Percentiles rank a stretch among this genome's conserved stretches.
Conservation (phyloP, 2,113 vertebrate genomes). For the Origma solitaria region DNA sequence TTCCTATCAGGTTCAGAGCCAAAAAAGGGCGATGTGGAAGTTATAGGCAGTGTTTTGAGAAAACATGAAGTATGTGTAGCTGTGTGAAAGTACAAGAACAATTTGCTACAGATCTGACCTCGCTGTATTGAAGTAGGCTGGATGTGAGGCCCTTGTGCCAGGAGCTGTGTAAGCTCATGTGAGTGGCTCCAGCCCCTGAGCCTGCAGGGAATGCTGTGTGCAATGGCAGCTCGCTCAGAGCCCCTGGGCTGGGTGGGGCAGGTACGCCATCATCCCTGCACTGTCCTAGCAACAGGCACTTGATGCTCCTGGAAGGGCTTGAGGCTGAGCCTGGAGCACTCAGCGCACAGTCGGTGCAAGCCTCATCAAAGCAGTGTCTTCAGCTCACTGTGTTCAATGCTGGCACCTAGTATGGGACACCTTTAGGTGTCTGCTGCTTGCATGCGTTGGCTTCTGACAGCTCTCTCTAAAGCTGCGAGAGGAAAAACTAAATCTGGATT, state of each 20-base stretch:
- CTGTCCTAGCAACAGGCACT: too few relatives aligned
- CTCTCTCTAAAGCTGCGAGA: neutral
- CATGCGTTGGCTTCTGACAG: neutral
- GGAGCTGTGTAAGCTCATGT: neutral
- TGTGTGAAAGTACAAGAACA: neutral
- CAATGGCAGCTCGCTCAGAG: neutral
- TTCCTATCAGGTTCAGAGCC: neutral
- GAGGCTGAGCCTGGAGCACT: neutral
- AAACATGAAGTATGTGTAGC: neutral
- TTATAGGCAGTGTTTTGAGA: neutral
- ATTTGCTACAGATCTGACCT: neutral
- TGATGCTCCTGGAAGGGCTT: neutral
- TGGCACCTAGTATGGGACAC: neutral
- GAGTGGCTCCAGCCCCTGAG: neutral
- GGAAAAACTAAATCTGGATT: neutral
- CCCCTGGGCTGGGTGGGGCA: neutral
- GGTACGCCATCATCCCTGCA: rapidly evolving
- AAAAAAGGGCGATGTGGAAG: neutral
- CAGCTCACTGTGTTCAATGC: neutral
- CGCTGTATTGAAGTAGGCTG: neutral
- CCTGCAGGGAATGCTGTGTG: neutral
- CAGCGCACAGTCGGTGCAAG: neutral
- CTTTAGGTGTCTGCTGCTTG: neutral
- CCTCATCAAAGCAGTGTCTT: rapidly evolving
- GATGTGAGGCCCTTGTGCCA: neutral